phyloP scores from a whole-genome alignment of 1,140 invertebrate genomes.

The Drosophila persimilis region DNA sequence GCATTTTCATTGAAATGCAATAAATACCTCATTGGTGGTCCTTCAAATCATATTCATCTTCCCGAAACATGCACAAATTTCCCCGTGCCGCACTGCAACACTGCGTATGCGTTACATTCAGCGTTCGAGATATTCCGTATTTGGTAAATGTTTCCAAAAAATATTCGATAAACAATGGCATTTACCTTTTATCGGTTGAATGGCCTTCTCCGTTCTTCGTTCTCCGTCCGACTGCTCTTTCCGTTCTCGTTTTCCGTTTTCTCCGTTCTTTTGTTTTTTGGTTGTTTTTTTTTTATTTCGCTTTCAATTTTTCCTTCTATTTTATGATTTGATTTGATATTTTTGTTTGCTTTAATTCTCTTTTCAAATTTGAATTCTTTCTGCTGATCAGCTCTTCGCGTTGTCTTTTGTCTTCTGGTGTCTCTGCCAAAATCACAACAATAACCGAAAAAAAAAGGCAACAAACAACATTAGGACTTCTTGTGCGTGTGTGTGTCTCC shows the following conservation, averaged over 20 bases:
- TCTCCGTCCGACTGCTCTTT: slow-evolving; percentile 19
- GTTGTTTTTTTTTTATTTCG: neutral
- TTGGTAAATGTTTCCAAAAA: slow-evolving; percentile 12
- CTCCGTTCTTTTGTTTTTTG: slow-evolving; percentile 8
- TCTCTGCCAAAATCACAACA: slow-evolving; percentile 51
- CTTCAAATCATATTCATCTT: neutral
- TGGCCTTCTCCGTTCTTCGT: slow-evolving; percentile 14
- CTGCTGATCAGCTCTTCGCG: slow-evolving; percentile 16
- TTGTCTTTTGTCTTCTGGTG: slow-evolving; percentile 48
- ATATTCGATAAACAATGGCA: slow-evolving; percentile 21
- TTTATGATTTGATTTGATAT: slow-evolving; percentile 17
- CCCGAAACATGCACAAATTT: neutral
- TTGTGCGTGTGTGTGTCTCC: neutral
- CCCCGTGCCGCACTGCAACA: neutral
- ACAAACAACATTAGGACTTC: slow-evolving; percentile 43
- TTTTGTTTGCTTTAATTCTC: slow-evolving; percentile 7
- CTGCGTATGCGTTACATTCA: slow-evolving; percentile 18
- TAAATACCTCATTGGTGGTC: no score
- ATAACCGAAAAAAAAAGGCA: slow-evolving; percentile 48
- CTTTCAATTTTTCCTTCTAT: slow-evolving; percentile 10
- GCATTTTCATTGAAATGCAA: no score
- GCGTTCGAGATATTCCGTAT: slow-evolving; percentile 1
- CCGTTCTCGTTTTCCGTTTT: slow-evolving; percentile 11
- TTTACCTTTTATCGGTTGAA: slow-evolving; percentile 53
- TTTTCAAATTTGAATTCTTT: slow-evolving; percentile 29